These are phyloP conservation scores for Leptodirus hochenwartii DNA, from an alignment of 2,888 invertebrate genomes.

Conservation along the genomic window DNA sequence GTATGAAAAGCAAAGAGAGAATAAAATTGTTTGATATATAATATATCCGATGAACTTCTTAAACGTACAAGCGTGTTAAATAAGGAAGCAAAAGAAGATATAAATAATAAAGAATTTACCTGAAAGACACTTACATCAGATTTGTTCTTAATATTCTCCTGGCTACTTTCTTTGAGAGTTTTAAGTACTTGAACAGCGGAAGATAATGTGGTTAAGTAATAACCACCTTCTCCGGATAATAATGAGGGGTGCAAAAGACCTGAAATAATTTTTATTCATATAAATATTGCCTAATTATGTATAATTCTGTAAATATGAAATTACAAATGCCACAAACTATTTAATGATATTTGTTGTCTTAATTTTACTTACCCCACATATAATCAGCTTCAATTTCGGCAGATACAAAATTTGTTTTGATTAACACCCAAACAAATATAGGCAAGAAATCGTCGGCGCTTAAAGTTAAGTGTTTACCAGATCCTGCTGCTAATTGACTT, in stretches of 20 bases:
- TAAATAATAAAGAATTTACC: constrained; percentile 9
- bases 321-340: too few relatives aligned
- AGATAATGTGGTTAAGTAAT: constrained; percentile 84
- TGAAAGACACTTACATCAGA: constrained; percentile 23
- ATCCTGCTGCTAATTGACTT: constrained; percentile 30
- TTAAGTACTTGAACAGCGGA: constrained; percentile 83
- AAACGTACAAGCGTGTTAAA: too few relatives aligned
- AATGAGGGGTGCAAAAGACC: constrained; percentile 75
- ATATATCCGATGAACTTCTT: too few relatives aligned
- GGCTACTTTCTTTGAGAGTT: constrained; percentile 30
- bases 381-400: constrained; percentile 92
- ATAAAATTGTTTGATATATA: too few relatives aligned
- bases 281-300: constrained; percentile 2
- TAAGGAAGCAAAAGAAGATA: constrained; percentile 3
- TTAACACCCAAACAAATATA: constrained; percentile 79
- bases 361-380: constrained; percentile 54
- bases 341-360: constrained; percentile 4
- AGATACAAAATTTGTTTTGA: constrained; percentile 74
- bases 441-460: constrained; percentile 85
- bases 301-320: too few relatives aligned
- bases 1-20: too few relatives aligned
- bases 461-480: constrained; percentile 33
- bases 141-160: constrained; percentile 23
- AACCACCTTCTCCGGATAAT: constrained; percentile 83
- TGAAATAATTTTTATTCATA: constrained; percentile 10